Conservation (phyloP, 2,888 invertebrate species). For the Capitulum mitella region DNA sequence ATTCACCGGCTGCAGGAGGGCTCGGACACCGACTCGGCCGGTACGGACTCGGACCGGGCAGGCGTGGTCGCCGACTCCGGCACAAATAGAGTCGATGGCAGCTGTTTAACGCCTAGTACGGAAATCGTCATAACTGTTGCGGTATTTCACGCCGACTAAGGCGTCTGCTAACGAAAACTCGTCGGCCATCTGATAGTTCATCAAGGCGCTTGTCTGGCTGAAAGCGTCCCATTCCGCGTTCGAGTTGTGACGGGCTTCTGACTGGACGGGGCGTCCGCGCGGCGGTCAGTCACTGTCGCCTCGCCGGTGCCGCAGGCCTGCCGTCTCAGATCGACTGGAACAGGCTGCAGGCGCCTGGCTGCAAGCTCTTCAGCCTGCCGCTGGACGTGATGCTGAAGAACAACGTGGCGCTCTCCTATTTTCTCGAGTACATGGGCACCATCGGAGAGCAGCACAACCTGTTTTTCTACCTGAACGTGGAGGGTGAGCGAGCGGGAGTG, state of each 20-base stretch:
- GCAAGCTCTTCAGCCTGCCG: slow-evolving; percentile 55
- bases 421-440: slow-evolving; percentile 65
- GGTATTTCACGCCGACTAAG: too few relatives aligned
- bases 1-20: slow-evolving; percentile 51
- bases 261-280: too few relatives aligned
- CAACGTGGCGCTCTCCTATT: slow-evolving; percentile 65
- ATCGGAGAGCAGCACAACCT: slow-evolving; percentile 63
- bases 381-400: slow-evolving; percentile 67
- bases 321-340: slow-evolving; percentile 32
- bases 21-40: slow-evolving; percentile 43
- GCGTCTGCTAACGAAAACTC: too few relatives aligned
- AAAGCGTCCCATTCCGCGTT: too few relatives aligned
- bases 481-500: slow-evolving; percentile 66
- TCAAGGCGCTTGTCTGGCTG: too few relatives aligned
- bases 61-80: too few relatives aligned
- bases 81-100: too few relatives aligned
- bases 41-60: slow-evolving; percentile 32
- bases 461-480: slow-evolving; percentile 69
- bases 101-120: too few relatives aligned
- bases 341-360: slow-evolving; percentile 37
- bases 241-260: too few relatives aligned
- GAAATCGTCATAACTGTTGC: too few relatives aligned
- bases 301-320: slow-evolving; percentile 32
- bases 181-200: too few relatives aligned
- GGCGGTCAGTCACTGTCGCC: too few relatives aligned